Evolutionary conservation across 1,140 invertebrate species (phyloP).

Genomic region (Meloidogyne floridensis): DNA sequence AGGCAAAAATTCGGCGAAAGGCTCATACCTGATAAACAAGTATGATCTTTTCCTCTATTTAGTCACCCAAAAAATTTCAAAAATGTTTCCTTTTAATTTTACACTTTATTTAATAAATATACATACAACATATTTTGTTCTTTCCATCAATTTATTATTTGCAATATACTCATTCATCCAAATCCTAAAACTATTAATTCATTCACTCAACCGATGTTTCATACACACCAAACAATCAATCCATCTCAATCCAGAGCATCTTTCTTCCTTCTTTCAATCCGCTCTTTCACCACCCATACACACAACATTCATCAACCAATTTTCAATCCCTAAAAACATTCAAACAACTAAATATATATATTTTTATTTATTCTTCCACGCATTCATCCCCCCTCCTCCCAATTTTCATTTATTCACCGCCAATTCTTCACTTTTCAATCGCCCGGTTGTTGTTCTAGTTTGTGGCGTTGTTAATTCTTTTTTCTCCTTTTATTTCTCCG

Average conservation of each 20-base stretch:
- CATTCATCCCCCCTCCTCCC: not conserved
- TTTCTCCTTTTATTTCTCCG: not conserved
- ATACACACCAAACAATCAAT: not conserved
- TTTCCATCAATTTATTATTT: too few relatives aligned
- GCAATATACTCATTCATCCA: not conserved
- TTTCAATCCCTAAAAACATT: not conserved
- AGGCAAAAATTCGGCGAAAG: too few relatives aligned
- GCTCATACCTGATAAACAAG: too few relatives aligned
- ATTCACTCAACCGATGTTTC: not conserved
- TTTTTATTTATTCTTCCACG: not conserved
- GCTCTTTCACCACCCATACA: not conserved
- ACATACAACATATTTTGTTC: too few relatives aligned
- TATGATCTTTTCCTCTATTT: too few relatives aligned
- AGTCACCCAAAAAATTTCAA: too few relatives aligned
- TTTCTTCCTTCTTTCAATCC: not conserved
- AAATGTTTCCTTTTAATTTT: too few relatives aligned
- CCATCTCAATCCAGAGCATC: conserved; percentile 1
- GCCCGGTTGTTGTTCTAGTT: not conserved
- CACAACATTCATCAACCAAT: not conserved
- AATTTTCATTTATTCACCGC: conserved; percentile 3
- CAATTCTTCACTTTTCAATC: not conserved
- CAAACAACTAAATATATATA: conserved; percentile 5
- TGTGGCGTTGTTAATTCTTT: not conserved
- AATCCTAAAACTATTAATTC: not conserved
- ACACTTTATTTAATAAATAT: too few relatives aligned